A percentile compares a stretch with the other conserved stretches of the same genome.
phyloP scores from a whole-genome alignment of 2,888 invertebrate species.

The Drosophila neotestacea region DNA sequence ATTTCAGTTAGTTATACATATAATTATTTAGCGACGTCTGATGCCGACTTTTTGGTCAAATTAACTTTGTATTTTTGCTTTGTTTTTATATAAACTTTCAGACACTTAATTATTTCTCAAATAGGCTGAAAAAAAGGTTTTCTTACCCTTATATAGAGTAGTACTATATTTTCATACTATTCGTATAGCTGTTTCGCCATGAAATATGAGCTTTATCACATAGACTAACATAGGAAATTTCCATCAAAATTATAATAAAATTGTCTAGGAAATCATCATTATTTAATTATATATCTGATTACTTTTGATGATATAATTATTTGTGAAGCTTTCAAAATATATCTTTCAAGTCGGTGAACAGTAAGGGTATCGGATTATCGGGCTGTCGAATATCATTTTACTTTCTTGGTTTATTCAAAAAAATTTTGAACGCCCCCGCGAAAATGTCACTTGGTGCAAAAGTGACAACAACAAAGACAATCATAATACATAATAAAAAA shows the following conservation, averaged over 20 bases:
- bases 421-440: constrained; percentile 41
- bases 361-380: not conserved
- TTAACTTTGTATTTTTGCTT: not conserved
- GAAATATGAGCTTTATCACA: no score
- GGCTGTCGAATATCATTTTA: not conserved
- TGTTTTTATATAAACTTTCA: constrained; percentile 19
- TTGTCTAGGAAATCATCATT: no score
- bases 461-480: constrained; percentile 38
- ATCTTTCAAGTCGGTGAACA: no score
- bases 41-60: constrained; percentile 2
- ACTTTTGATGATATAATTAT: no score
- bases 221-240: no score
- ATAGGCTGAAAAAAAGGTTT: constrained; percentile 3
- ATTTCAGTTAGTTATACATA: not conserved
- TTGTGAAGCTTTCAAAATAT: no score
- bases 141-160: not conserved
- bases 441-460: constrained; percentile 50
- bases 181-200: not conserved
- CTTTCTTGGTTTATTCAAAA: constrained; percentile 9
- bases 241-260: no score
- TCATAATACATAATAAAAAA: constrained; percentile 13
- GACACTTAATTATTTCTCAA: constrained; percentile 23
- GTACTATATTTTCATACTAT: not conserved
- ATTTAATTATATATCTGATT: no score
- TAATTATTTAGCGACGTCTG: not conserved